Conservation (phyloP, 30 jellyfish, hydroid and myxozoan species). For the Chironex yamaguchii region DNA sequence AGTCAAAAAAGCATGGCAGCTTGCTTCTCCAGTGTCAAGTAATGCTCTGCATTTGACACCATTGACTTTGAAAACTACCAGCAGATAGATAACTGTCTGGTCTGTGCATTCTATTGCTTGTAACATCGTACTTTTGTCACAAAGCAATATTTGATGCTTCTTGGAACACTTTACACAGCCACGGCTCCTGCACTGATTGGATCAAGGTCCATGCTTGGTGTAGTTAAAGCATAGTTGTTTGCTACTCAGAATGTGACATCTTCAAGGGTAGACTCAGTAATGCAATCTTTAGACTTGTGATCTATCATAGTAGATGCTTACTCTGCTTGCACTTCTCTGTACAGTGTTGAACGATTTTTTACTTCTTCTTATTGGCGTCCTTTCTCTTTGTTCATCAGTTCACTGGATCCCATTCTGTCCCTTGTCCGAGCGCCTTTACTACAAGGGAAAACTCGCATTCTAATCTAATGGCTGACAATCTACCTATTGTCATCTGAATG, state of each 20-base stretch:
- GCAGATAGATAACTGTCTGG: conserved; percentile 58
- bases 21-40: conserved; percentile 74
- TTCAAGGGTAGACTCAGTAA: background rate
- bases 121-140: conserved; percentile 34
- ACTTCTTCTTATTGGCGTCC: conserved; percentile 6
- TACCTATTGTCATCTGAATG: no score
- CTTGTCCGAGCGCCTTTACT: conserved; percentile 33
- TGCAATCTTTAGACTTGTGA: conserved; percentile 59
- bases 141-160: conserved; percentile 77
- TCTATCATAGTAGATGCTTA: conserved; percentile 64
- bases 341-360: conserved; percentile 39
- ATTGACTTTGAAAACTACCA: conserved; percentile 59
- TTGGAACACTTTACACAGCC: conserved; percentile 55
- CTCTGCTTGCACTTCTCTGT: background rate
- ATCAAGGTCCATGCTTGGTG: conserved; percentile 60
- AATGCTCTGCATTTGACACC: conserved; percentile 61
- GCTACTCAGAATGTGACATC: conserved; percentile 26
- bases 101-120: conserved; percentile 9
- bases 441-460: conserved; percentile 61
- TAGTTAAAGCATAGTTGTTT: conserved; percentile 69
- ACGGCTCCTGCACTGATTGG: conserved; percentile 54
- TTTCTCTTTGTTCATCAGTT: conserved; percentile 1
- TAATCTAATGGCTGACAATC: no score
- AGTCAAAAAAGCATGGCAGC: conserved; percentile 53
- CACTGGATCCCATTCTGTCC: conserved; percentile 66